Evolutionary conservation across 2,888 invertebrate species (phyloP).

Genomic region (Cloeon dipterum): DNA sequence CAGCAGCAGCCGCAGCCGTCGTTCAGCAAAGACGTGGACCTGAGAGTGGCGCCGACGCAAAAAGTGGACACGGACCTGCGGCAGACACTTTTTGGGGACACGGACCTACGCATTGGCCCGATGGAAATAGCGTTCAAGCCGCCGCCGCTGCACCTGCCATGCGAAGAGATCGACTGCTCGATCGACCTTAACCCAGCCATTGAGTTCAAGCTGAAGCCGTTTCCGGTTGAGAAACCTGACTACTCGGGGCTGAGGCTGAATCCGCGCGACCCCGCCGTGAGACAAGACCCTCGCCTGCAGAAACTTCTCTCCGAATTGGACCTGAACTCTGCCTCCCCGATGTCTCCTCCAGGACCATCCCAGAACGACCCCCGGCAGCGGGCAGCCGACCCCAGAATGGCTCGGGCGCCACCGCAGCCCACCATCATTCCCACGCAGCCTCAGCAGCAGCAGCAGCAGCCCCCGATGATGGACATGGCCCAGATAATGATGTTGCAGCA

Average conservation of each 20-base stretch:
- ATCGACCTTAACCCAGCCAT: slow-evolving; percentile 51
- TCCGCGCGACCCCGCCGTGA: slow-evolving; percentile 23
- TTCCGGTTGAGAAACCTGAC: slow-evolving; percentile 40
- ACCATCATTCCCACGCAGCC: no score
- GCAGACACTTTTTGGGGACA: slow-evolving; percentile 27
- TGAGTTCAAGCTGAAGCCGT: no score
- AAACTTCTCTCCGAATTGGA: slow-evolving; percentile 23
- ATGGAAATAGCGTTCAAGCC: slow-evolving; percentile 54
- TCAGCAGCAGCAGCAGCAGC: no score
- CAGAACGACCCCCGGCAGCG: slow-evolving; percentile 3
- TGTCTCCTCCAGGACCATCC: not conserved
- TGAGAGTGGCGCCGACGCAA: slow-evolving; percentile 8
- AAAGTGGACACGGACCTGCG: slow-evolving; percentile 44
- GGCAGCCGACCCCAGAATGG: not conserved
- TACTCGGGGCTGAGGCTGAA: slow-evolving; percentile 49
- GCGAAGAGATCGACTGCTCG: slow-evolving; percentile 68
- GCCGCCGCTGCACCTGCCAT: slow-evolving; percentile 54
- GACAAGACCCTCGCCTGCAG: slow-evolving; percentile 50
- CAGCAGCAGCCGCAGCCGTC: slow-evolving; percentile 17
- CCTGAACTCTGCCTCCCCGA: not conserved
- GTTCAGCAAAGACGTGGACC: slow-evolving; percentile 9
- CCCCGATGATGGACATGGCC: no score
- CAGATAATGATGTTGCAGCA: no score
- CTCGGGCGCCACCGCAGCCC: no score
- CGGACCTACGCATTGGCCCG: slow-evolving; percentile 34